Evolutionary conservation across 2,797 vertebrate genomes (phyloP), one percentile per base, ranked within the genome.

Genomic region (Rhynchotus rufescens): DNA sequence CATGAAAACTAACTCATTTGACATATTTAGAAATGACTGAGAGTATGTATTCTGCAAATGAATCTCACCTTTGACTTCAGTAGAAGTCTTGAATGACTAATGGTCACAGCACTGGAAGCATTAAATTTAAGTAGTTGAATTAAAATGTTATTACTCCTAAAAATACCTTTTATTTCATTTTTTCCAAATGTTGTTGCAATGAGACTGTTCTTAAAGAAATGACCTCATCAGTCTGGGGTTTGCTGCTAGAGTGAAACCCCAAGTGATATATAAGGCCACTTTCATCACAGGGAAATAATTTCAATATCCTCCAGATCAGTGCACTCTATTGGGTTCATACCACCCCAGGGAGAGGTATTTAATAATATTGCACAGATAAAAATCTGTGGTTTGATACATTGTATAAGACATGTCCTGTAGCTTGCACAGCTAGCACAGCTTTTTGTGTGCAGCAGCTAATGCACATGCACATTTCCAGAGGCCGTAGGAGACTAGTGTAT

Each of bases 81-180:
- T 62, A 73, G 62, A 75, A 54, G 23, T 68, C 49, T 65, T 78
- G 64, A 54, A 57, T 79, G 45, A 51, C 69, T 86, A 90, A 90
- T 9, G 28, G 71, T 83, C 54, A 89, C 44, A 26, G 6, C 89
- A 30, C 61, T 90, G 84, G 84, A 61, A 92, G 45, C 60, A 44
- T 79, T 80, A 73, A 51, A 65, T 80, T 94, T 92, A 76, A 95
- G 84, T 67, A 74, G 44, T 74, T 96, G 82, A 94, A 95, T 94
- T 94, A 90, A 95, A 93, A 80, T 72, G n/a, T 93, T 92, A 87
- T 36, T 96, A 71, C 85, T 62, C 42, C 90, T 87, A 84, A 91
- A 95, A 3, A 15, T 71, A 49, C 26, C 52, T 89, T 93, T 65
- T 14, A 78, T 91, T 93, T 88, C 19, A 87, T 85, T 91, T 91